Base-by-base conservation (phyloP, 2,888 invertebrate genomes). In the Leptinotarsa tumamoca region DNA sequence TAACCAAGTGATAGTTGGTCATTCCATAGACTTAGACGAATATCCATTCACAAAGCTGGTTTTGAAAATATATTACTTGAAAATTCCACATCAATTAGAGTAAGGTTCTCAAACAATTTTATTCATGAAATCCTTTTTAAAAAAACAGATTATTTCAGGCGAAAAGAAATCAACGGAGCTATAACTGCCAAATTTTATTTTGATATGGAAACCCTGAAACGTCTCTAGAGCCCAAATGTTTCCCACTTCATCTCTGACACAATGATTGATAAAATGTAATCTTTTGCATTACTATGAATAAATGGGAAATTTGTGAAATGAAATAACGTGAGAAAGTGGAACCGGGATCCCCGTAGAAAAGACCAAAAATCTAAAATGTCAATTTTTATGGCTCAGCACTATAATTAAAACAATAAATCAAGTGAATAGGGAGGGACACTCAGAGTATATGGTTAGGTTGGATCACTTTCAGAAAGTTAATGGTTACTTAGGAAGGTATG, bases 321-420 rank as follows among this genome's bases (percentile, higher is more conserved):
- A 13, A 18, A 18, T 18, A 54, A 54, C 18, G 10, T 54, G 18
- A 54, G 54, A 18, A 54, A 54, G 10, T 18, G 13, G 3, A n/a
- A 54, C 13, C 18, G 18, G 13, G 13, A 13, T 18, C 54, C 13
- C 10, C 3, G 54, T 2, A 54, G 54, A 54, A 54, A 18, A n/a
- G n/a, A 18, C 18, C 54, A 18, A 18, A 18, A 54, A 18, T 54
- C 18, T 54, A 56, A 75, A 75, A 70, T 75, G 70, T 75, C 70
- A 75, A 75, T 75, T 74, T 71, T 74, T 71, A 71, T 49, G 74
- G 67, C 67, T 74, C 68, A 58, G 63, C 43, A 71, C 58, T 68
- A 71, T 75, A 75, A 75, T 75, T 75, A 75, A 75, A 75, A 71
- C 67, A 54, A 71, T 75, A 75, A 75, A 75, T 75, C 74, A 75